phyloP scores from a whole-genome alignment of 2,888 invertebrate genomes.

The Rhyacophila evoluta region DNA sequence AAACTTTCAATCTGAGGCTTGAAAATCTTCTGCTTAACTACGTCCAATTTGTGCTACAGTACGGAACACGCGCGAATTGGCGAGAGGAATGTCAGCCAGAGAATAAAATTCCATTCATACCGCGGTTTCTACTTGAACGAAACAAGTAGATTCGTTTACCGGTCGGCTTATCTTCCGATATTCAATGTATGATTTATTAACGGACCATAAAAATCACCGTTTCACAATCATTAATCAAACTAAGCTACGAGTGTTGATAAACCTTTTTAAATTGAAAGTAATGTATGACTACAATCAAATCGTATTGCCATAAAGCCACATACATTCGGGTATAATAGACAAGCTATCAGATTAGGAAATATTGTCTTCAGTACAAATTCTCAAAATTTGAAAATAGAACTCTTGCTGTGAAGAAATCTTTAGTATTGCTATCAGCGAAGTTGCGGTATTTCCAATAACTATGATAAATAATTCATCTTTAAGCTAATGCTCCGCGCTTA shows the following conservation, averaged over 20 bases:
- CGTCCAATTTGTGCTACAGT: too few species aligned
- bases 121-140: neutral
- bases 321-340: too few species aligned
- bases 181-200: neutral
- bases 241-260: neutral
- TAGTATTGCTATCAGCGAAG: neutral
- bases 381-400: neutral
- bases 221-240: neutral
- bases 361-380: neutral
- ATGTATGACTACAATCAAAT: too few species aligned
- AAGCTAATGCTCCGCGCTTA: neutral
- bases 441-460: neutral
- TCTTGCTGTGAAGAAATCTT: neutral
- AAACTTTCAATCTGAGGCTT: too few species aligned
- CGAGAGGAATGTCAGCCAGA: neutral
- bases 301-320: neutral
- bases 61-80: slow-evolving; percentile 6
- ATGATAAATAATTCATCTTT: neutral
- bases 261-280: neutral
- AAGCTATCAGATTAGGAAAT: too few species aligned
- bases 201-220: neutral
- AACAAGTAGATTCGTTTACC: neutral
- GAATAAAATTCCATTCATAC: slow-evolving; percentile 10
- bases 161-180: neutral
- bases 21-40: too few species aligned